Evolutionary conservation across 2,888 invertebrate species (phyloP), one percentile per base, ranked within the genome.

Genomic region (Hipparchia semele): DNA sequence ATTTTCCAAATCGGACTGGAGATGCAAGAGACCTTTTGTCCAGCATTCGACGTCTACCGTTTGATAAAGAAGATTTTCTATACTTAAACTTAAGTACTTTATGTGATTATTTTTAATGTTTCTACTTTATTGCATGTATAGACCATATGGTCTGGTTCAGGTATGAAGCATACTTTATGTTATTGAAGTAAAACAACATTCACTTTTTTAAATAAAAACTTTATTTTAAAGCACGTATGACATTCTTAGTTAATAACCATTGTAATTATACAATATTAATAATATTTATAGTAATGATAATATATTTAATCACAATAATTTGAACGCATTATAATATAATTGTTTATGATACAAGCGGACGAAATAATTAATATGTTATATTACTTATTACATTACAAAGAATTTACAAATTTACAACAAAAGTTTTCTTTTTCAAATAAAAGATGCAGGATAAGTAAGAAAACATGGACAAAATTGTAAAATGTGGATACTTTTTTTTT

Each of bases 241-340:
- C 59, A 68, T 59, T 59, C 49, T 59, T 60, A 68, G 4, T 53
- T 13, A 51, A 53, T 65, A 46, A 46, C 8, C 2, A 33, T 61
- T 12, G 9, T 58, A n/a, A 58, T 67, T 67, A 60, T 68, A 68
- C 67, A 68, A 51, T 68, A 59, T 33, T 51, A 59, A 53, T 65
- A 53, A 53, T 33, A 12, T 33, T 51, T 10, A 64, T n/a, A 39
- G 39, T 39, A 66, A 39, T 12, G 9, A 54, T 66, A 56, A 53
- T 33, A 56, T 65, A 66, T 58, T 39, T 49, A 46, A 58, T 68
- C 45, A 68, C 68, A 68, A 68, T 68, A 58, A 68, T 66, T 66
- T 66, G 66, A 54, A 66, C 66, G 54, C 39, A 10, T 64, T 64
- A 64, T 13, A 64, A 8, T 13, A 6, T 8, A 23, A 53, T 12